These are phyloP conservation scores for Amphiprion percula DNA, from an alignment of 2,113 vertebrate species.

Conservation along the genomic window DNA sequence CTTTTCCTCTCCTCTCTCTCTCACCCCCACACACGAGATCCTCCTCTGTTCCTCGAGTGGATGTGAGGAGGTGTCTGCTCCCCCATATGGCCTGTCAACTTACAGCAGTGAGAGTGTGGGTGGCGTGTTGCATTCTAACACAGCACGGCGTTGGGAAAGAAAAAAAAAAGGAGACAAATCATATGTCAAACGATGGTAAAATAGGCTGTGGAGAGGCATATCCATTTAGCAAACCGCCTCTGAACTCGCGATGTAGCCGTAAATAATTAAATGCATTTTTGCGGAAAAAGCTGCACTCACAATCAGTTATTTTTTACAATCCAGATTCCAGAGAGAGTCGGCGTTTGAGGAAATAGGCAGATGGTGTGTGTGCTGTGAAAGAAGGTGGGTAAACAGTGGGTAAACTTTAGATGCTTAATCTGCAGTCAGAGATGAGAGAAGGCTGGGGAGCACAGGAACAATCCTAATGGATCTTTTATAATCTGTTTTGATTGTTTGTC, in stretches of 20 bases:
- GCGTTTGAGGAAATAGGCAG: slow-evolving; percentile 5
- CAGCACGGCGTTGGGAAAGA: not conserved
- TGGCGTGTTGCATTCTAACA: slow-evolving; percentile 57
- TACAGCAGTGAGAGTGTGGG: slow-evolving; percentile 59
- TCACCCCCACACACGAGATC: slow-evolving; percentile 25
- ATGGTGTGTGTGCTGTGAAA: slow-evolving; percentile 13
- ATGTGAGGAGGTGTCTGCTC: slow-evolving; percentile 60
- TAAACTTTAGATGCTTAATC: slow-evolving; percentile 31
- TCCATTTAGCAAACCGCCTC: slow-evolving; percentile 30
- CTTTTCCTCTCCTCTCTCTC: not conserved
- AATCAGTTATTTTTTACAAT: slow-evolving; percentile 6
- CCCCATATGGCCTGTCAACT: slow-evolving; percentile 68
- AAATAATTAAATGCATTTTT: slow-evolving; percentile 47
- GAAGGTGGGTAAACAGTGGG: slow-evolving; percentile 37
- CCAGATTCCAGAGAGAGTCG: not conserved
- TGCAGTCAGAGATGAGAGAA: slow-evolving; percentile 28
- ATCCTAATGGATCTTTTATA: slow-evolving; percentile 49
- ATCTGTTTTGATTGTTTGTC: slow-evolving; percentile 56
- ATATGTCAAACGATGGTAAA: slow-evolving; percentile 42
- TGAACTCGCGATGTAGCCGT: slow-evolving; percentile 38
- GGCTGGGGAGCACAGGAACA: slow-evolving; percentile 7
- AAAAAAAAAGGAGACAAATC: slow-evolving; percentile 22
- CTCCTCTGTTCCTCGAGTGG: slow-evolving; percentile 43
- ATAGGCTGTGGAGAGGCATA: slow-evolving; percentile 22
- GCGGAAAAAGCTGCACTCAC: slow-evolving; percentile 5